Evolutionary conservation across 2,113 vertebrate genomes (phyloP).

Genomic region (Xiphophorus maculatus): DNA sequence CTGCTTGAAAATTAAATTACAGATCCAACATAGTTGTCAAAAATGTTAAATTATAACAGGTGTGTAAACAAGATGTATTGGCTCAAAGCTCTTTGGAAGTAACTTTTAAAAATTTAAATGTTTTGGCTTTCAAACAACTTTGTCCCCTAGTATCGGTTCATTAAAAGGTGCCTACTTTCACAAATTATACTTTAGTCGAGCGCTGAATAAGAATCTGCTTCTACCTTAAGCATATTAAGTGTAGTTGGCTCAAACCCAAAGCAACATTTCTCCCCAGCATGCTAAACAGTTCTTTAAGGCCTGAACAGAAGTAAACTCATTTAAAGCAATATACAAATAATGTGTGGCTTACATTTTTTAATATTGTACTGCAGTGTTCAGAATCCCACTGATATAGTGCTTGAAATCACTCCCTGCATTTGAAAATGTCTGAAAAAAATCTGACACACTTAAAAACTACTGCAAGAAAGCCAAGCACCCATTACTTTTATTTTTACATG

Average conservation of each 20-base stretch:
- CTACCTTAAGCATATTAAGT: no score
- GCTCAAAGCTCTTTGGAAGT: neutral
- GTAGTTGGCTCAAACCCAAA: no score
- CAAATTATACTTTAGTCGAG: no score
- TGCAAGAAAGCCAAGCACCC: neutral
- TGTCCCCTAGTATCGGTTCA: neutral
- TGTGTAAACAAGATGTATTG: neutral
- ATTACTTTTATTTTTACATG: conserved; percentile 17
- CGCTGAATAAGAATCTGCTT: no score
- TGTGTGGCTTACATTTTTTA: neutral
- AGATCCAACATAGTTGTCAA: neutral
- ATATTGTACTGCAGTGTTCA: neutral
- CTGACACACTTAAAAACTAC: neutral
- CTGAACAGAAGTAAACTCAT: no score
- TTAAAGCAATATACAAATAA: neutral
- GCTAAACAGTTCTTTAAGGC: no score
- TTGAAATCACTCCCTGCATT: conserved; percentile 26
- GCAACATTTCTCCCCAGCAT: no score
- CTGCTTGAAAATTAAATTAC: neutral
- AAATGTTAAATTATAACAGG: neutral
- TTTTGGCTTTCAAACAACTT: neutral
- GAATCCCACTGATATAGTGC: conserved; percentile 2
- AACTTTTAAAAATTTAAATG: no score
- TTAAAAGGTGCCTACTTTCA: no score
- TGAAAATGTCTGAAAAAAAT: neutral